Base-by-base conservation (phyloP, 2,888 invertebrate genomes). In the Proisotoma minuta region DNA sequence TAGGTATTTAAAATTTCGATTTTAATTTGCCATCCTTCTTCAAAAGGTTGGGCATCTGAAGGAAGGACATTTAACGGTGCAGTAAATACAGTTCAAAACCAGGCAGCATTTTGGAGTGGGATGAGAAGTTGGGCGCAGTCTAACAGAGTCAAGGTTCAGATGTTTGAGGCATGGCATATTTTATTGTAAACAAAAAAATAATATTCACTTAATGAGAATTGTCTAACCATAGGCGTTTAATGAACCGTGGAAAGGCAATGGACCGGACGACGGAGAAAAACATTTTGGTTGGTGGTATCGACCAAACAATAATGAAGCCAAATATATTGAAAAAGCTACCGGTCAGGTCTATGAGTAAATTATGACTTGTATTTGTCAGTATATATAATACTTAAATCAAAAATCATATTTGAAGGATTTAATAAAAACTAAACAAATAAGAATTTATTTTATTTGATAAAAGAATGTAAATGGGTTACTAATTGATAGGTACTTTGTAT, bases 221-320 rank as follows among this genome's bases (percentile, higher is more conserved):
- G 27, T 3, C 18, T n/a, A n/a, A n/a, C n/a, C n/a, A n/a, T n/a
- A n/a, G n/a, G n/a, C n/a, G n/a, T 63, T 72, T 54, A 70, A 73
- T 49, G 73, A 73, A 49, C 72, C 73, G 3, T 73, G 73, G 73
- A 73, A 73, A 50, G 54, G 57, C 4, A 15, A 15, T 8, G 15
- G 8, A 15, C 64, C 64, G 12, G 3, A 39, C 1, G 52, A 48
- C 3, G 72, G 66, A 0, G 73, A 73, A 49, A 62, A 62, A 18
- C 51, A 68, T 27, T 71, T 71, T 40, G 73, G 73, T 0, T 72
- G 73, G 73, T 73, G 71, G 71, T 43, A 62, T 23, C 61, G 70
- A 43, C 54, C 65, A 8, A 27, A 51, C 1, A 61, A 64, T 23
- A 63, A 67, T 29, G 54, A 62, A 20, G 43, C 57, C 5, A 51